Evolutionary conservation across 2,797 vertebrate species (phyloP).

Genomic region (Bovichtus variegatus): DNA sequence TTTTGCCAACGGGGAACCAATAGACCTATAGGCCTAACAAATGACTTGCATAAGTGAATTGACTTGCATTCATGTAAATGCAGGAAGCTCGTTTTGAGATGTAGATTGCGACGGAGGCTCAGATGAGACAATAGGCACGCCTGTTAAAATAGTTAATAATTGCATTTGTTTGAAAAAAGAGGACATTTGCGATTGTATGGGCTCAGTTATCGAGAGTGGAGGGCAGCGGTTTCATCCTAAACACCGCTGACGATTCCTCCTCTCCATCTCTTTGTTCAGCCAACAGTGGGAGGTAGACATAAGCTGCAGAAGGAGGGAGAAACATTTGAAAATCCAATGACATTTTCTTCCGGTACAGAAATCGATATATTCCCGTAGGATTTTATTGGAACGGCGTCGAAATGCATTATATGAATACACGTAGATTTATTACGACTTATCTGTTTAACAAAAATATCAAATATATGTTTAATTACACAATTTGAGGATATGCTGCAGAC

Average conservation of each 20-base stretch:
- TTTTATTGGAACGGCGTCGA: conserved; percentile 20
- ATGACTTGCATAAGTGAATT: conserved; percentile 43
- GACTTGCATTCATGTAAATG: conserved; percentile 49
- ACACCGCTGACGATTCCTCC: conserved; percentile 57
- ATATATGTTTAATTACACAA: not conserved
- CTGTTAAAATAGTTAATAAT: conserved; percentile 63
- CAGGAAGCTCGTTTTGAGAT: conserved; percentile 59
- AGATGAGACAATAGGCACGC: conserved; percentile 30
- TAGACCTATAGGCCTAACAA: conserved; percentile 49
- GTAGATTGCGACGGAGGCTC: conserved; percentile 49
- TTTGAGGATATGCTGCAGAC: not conserved
- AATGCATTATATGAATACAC: conserved; percentile 6
- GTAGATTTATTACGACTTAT: not conserved
- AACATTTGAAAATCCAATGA: conserved; percentile 67
- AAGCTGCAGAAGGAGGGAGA: conserved; percentile 42
- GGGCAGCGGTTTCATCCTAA: conserved; percentile 56
- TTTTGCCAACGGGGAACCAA: conserved; percentile 21
- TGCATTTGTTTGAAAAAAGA: conserved; percentile 45
- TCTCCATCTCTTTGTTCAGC: conserved; percentile 81
- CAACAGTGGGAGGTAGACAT: conserved; percentile 76
- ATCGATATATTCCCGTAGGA: conserved; percentile 46
- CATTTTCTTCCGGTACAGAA: conserved; percentile 76
- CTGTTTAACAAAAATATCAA: not conserved
- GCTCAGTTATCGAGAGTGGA: conserved; percentile 52
- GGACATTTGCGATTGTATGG: conserved; percentile 72